These are phyloP conservation scores for Mythimna ferrago DNA, from an alignment of 2,888 invertebrate genomes.

Conservation along the genomic window DNA sequence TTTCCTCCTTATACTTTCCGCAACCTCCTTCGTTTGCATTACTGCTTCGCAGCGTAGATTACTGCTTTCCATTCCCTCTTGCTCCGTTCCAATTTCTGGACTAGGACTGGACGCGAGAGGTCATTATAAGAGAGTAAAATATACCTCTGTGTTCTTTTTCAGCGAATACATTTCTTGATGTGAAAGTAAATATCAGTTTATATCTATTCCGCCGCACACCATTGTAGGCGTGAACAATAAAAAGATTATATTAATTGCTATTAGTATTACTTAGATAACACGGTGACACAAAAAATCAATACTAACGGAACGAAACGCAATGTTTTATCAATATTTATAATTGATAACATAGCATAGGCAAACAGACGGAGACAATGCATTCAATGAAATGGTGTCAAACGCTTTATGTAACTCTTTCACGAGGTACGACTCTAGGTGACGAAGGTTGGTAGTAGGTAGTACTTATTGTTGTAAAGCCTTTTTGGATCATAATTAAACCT, in stretches of 20 bases:
- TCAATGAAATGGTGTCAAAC: constrained; percentile 23
- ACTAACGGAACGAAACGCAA: constrained; percentile 26
- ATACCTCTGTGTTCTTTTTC: neutral
- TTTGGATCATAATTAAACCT: neutral
- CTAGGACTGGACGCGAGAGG: no score
- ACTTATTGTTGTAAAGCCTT: constrained; percentile 1
- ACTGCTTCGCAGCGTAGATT: no score
- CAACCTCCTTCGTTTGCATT: no score
- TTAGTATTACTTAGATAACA: constrained; percentile 56
- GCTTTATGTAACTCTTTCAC: neutral
- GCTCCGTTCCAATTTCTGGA: no score
- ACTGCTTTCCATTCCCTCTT: no score
- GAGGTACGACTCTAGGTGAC: neutral
- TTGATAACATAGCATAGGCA: constrained; percentile 34
- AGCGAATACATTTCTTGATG: neutral
- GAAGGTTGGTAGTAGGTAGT: neutral
- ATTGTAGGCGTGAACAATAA: constrained; percentile 22
- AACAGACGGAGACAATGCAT: constrained; percentile 27
- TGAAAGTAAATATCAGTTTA: constrained; percentile 3
- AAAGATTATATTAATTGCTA: constrained; percentile 52
- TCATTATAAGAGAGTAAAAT: no score
- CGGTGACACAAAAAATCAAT: constrained; percentile 61
- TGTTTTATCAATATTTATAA: constrained; percentile 56
- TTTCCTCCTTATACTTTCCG: no score
- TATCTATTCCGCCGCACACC: constrained; percentile 11